Evolutionary conservation across 2,888 invertebrate genomes (phyloP).

Genomic region (Cephus sareptanus): DNA sequence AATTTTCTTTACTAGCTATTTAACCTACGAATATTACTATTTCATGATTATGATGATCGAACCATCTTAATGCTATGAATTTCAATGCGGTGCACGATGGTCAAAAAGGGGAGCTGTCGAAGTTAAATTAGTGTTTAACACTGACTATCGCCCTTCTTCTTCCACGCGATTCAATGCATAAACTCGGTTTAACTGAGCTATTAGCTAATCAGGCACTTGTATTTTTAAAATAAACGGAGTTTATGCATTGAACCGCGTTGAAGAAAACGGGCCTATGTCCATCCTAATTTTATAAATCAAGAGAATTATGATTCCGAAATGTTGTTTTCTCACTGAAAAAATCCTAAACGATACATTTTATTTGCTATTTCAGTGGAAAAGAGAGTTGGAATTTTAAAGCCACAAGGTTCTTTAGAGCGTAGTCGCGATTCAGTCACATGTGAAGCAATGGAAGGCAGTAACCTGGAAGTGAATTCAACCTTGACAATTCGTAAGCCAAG

Average conservation of each 20-base stretch:
- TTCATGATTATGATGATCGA: not conserved
- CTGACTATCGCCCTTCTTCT: too few relatives aligned
- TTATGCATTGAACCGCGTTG: too few relatives aligned
- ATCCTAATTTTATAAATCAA: too few relatives aligned
- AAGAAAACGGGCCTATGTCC: too few relatives aligned
- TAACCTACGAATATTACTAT: not conserved
- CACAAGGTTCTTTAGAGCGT: constrained; percentile 78
- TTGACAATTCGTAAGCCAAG: constrained; percentile 60
- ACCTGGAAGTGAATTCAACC: constrained; percentile 37
- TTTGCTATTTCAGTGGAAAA: constrained; percentile 67
- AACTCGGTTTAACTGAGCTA: too few relatives aligned
- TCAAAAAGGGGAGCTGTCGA: not conserved
- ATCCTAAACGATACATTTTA: not conserved
- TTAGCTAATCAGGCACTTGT: too few relatives aligned
- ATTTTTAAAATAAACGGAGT: too few relatives aligned
- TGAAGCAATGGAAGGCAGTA: constrained; percentile 37
- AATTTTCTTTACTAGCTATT: not conserved
- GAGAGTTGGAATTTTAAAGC: constrained; percentile 76
- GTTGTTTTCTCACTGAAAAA: not conserved
- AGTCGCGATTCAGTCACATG: constrained; percentile 66
- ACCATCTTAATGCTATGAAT: not conserved
- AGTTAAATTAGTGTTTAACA: not conserved
- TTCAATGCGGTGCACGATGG: not conserved
- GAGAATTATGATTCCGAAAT: not conserved
- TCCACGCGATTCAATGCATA: too few relatives aligned